A percentile compares a stretch with the other conserved stretches of the same genome.
These are phyloP conservation scores for Alca torda DNA, from an alignment of 2,797 vertebrate genomes.

Conservation along the genomic window DNA sequence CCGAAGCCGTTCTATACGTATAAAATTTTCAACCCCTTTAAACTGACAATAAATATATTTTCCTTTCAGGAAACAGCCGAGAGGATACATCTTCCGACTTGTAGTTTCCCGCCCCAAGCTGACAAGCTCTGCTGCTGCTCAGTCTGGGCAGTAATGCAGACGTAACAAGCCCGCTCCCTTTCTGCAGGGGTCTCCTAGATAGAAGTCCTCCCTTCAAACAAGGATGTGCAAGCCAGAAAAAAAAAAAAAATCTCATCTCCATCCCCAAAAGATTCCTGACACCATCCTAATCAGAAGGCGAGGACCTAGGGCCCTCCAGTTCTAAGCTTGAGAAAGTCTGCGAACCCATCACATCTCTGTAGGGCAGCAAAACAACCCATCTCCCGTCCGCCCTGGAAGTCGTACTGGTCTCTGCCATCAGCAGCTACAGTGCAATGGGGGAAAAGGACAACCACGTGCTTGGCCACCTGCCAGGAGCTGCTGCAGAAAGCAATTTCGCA, in stretches of 20 bases:
- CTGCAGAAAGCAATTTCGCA: neutral
- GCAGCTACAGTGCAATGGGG: accelerated
- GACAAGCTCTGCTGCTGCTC: neutral
- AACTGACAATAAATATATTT: neutral
- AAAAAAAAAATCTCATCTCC: neutral
- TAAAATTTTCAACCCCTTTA: neutral
- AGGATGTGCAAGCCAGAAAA: neutral
- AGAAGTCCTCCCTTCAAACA: neutral
- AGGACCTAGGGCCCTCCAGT: neutral
- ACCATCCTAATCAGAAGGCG: accelerated
- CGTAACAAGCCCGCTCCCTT: neutral
- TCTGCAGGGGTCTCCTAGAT: neutral
- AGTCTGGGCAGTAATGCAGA: neutral
- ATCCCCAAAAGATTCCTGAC: neutral
- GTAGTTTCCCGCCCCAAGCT: neutral
- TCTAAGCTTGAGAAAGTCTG: neutral
- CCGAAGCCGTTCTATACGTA: neutral
- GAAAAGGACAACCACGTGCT: neutral
- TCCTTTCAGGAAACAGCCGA: neutral
- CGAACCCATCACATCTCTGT: accelerated
- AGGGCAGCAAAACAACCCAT: neutral
- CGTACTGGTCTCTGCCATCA: accelerated
- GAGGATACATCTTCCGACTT: neutral
- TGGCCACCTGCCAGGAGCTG: neutral
- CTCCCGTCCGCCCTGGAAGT: neutral